Percentiles rank a stretch among this genome's conserved stretches.
Evolutionary conservation across 2,888 invertebrate genomes (phyloP).

Genomic region (Lochmaea capreae): DNA sequence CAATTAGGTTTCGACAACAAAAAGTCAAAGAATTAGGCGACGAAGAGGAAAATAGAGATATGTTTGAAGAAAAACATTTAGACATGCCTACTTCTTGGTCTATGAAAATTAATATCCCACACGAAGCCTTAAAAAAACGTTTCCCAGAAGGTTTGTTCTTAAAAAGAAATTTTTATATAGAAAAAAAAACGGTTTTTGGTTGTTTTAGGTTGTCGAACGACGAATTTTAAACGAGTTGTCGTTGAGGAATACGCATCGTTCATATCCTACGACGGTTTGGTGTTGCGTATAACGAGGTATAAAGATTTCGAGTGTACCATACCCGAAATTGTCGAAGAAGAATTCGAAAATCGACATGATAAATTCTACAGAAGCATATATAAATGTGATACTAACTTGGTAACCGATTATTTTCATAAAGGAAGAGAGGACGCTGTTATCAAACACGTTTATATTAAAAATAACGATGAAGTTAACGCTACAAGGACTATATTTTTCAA

Average conservation of each 20-base stretch:
- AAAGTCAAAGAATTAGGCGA: conserved; percentile 66
- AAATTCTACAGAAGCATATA: conserved; percentile 69
- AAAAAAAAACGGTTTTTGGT: neutral
- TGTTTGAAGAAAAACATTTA: conserved; percentile 75
- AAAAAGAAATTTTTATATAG: too few species aligned
- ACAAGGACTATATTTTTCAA: conserved; percentile 68
- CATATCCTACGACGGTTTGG: conserved; percentile 77
- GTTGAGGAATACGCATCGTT: conserved; percentile 85
- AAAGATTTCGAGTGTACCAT: conserved; percentile 71
- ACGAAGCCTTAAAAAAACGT: conserved; percentile 70
- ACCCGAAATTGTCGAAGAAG: conserved; percentile 69
- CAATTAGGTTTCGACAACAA: conserved; percentile 65
- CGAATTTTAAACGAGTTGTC: conserved; percentile 79
- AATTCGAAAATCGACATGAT: conserved; percentile 76
- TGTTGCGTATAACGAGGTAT: conserved; percentile 72
- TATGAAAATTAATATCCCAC: conserved; percentile 72
- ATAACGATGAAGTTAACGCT: conserved; percentile 56
- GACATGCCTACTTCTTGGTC: conserved; percentile 85
- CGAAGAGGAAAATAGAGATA: conserved; percentile 65
- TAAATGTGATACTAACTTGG: conserved; percentile 67
- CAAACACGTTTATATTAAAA: conserved; percentile 63
- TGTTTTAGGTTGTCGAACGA: conserved; percentile 66
- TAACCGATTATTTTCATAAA: conserved; percentile 72
- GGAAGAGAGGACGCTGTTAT: conserved; percentile 78
- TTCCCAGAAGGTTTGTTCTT: conserved; percentile 74